Evolutionary conservation across 2,113 vertebrate genomes (phyloP).

Genomic region (Rhea pennata): DNA sequence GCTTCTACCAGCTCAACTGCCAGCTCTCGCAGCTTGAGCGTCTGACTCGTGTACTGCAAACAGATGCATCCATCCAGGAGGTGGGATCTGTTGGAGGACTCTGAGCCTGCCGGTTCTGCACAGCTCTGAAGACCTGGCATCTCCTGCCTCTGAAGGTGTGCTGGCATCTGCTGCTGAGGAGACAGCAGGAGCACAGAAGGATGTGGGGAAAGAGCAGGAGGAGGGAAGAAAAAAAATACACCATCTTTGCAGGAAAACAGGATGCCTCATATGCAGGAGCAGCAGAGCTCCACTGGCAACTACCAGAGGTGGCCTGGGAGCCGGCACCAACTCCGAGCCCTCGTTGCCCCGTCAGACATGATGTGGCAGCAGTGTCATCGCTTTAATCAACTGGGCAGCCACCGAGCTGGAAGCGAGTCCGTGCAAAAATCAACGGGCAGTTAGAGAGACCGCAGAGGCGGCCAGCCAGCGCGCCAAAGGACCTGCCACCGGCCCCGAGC

Average conservation of each 20-base stretch:
- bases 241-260: neutral
- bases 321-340: neutral
- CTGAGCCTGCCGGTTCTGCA: neutral
- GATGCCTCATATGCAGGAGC: rapidly evolving
- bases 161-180: neutral
- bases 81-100: neutral
- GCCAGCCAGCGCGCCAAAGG: neutral
- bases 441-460: neutral
- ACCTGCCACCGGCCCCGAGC: neutral
- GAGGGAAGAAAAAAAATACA: too few species aligned
- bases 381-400: neutral
- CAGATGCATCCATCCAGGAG: neutral
- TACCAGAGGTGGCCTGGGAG: neutral
- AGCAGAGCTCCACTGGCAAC: neutral
- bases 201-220: neutral
- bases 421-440: constrained; percentile 25
- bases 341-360: neutral
- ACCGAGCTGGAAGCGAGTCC: constrained; percentile 5
- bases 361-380: neutral
- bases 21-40: neutral
- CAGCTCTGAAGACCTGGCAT: neutral
- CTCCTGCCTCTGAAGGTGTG: rapidly evolving
- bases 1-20: neutral
- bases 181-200: rapidly evolving
- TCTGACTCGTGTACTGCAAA: neutral